These are phyloP conservation scores for Gonocerus acuteangulatus DNA, from an alignment of 2,888 invertebrate genomes.

Conservation along the genomic window DNA sequence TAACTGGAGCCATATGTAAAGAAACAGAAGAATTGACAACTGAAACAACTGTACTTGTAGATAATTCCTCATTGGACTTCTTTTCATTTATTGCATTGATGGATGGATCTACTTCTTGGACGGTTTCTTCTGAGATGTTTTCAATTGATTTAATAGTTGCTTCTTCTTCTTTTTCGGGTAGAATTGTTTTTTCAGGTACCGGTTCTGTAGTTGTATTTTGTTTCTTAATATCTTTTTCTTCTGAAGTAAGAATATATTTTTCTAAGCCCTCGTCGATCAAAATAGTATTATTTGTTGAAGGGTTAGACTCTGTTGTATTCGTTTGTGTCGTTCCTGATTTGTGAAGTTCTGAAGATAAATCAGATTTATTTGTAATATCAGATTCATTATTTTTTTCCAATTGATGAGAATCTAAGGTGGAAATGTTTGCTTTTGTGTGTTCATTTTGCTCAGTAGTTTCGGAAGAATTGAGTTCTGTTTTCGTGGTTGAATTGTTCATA, in stretches of 20 bases:
- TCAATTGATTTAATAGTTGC: not conserved
- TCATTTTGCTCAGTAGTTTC: no score
- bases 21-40: slow-evolving; percentile 10
- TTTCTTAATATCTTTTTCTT: not conserved
- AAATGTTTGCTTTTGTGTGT: no score
- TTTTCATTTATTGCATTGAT: slow-evolving; percentile 17
- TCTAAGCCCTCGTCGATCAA: not conserved
- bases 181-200: not conserved
- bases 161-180: not conserved
- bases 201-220: no score
- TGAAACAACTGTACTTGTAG: slow-evolving; percentile 14
- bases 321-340: no score
- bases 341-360: no score
- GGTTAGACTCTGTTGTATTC: no score
- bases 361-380: no score
- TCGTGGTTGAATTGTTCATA: no score
- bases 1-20: not conserved
- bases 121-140: not conserved
- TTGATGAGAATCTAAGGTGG: no score
- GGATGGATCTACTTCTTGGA: slow-evolving; percentile 16
- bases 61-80: not conserved
- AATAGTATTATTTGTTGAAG: not conserved
- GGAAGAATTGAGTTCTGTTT: no score
- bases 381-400: no score
- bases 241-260: not conserved